Evolutionary conservation across 2,797 vertebrate species (phyloP).

Genomic region (Hippopotamyrus pictus): DNA sequence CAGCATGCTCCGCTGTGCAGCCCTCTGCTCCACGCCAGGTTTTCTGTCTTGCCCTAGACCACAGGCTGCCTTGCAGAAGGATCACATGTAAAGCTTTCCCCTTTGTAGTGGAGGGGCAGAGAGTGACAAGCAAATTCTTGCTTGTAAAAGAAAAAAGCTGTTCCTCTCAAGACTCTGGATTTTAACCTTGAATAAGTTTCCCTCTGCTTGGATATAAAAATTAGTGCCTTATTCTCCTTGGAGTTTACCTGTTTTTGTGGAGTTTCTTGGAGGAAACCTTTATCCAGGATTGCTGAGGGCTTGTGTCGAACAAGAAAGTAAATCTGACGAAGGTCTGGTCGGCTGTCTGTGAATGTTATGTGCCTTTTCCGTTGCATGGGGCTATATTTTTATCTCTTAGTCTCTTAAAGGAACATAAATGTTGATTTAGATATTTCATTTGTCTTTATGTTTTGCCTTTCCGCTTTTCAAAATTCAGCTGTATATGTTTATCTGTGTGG

Average conservation of each 20-base stretch:
- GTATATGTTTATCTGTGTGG: not conserved
- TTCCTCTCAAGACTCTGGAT: constrained; percentile 57
- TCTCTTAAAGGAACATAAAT: constrained; percentile 56
- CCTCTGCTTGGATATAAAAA: constrained; percentile 56
- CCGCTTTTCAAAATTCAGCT: constrained; percentile 24
- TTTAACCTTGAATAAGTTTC: constrained; percentile 47
- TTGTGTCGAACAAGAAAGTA: constrained; percentile 74
- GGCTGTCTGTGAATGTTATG: constrained; percentile 66
- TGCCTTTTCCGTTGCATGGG: constrained; percentile 54
- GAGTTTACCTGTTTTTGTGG: constrained; percentile 63
- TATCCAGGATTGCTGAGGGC: constrained; percentile 58
- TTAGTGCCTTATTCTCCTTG: constrained; percentile 37
- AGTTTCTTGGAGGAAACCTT: constrained; percentile 61
- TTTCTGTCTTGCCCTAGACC: constrained; percentile 59
- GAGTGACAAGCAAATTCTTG: constrained; percentile 78
- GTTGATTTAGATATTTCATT: not conserved
- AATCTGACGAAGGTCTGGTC: constrained; percentile 67
- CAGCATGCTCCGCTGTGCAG: constrained; percentile 29
- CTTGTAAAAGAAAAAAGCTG: constrained; percentile 57
- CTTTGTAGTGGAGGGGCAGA: constrained; percentile 82
- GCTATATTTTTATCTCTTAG: constrained; percentile 40
- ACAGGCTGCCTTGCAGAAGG: constrained; percentile 79
- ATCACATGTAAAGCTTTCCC: constrained; percentile 83
- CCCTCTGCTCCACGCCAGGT: constrained; percentile 59
- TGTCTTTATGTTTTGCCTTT: constrained; percentile 29